phyloP scores from a whole-genome alignment of 2,888 invertebrate genomes.

The Spisula subtruncata region DNA sequence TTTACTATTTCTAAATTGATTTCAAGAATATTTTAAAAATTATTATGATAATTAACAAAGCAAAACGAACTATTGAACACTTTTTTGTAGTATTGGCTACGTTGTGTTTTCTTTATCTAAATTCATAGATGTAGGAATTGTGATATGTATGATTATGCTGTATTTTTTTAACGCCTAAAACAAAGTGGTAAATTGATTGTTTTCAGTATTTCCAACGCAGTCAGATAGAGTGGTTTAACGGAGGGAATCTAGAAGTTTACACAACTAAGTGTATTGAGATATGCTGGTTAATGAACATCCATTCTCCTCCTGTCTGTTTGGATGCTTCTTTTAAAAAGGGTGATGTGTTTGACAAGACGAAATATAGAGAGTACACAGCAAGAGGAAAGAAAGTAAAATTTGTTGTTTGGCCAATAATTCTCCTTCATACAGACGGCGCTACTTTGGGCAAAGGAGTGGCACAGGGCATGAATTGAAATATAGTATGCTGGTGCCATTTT shows the following conservation, averaged over 20 bases:
- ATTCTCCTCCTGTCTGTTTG: conserved; percentile 38
- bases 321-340: conserved; percentile 11
- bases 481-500: too few relatives aligned
- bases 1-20: too few relatives aligned
- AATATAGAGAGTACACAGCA: conserved; percentile 32
- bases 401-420: conserved; percentile 42
- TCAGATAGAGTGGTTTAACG: not conserved
- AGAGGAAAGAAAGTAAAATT: conserved; percentile 26
- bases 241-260: not conserved
- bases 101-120: too few relatives aligned
- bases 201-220: conserved; percentile 24
- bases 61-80: too few relatives aligned
- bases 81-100: too few relatives aligned
- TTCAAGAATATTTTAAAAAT: too few relatives aligned
- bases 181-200: not conserved
- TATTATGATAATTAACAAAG: too few relatives aligned
- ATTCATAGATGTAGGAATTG: too few relatives aligned
- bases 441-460: conserved; percentile 38
- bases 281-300: conserved; percentile 44
- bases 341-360: conserved; percentile 9
- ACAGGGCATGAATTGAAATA: conserved; percentile 19
- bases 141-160: not conserved
- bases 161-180: not conserved
- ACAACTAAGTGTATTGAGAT: conserved; percentile 20
- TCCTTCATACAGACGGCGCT: conserved; percentile 31